A percentile compares a stretch with the other conserved stretches of the same genome.
phyloP scores from a whole-genome alignment of 2,113 vertebrate genomes.

The Aptenodytes forsteri region DNA sequence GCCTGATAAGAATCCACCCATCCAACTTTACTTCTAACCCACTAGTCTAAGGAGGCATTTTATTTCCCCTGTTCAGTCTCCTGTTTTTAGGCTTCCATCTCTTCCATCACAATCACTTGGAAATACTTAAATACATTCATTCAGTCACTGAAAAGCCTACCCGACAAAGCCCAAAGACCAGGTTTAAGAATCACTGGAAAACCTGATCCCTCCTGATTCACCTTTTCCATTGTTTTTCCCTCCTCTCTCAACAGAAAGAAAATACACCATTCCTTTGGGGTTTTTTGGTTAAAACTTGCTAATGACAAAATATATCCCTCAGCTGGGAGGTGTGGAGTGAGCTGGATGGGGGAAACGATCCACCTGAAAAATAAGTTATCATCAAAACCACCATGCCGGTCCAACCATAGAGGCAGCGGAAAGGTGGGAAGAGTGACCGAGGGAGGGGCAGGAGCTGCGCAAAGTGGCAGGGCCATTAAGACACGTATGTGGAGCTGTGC shows the following conservation, averaged over 20 bases:
- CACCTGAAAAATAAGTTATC: neutral
- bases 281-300: neutral
- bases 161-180: neutral
- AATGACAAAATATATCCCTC: neutral
- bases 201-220: neutral
- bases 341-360: neutral
- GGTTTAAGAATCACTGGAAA: neutral
- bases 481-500: neutral
- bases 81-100: neutral
- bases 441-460: neutral
- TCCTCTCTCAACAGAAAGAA: neutral
- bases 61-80: neutral
- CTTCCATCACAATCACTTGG: neutral
- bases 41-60: neutral
- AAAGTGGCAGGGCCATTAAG: neutral
- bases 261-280: neutral
- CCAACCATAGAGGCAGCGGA: fast-evolving
- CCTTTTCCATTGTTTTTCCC: neutral
- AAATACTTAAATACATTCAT: neutral
- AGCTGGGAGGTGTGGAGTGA: neutral
- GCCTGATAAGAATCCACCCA: neutral
- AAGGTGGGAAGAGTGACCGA: neutral
- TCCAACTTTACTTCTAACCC: neutral
- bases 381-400: neutral
- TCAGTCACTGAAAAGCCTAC: neutral